These are phyloP conservation scores for Stegodyphus mimosarum DNA, from an alignment of 1,140 invertebrate genomes.

Conservation along the genomic window DNA sequence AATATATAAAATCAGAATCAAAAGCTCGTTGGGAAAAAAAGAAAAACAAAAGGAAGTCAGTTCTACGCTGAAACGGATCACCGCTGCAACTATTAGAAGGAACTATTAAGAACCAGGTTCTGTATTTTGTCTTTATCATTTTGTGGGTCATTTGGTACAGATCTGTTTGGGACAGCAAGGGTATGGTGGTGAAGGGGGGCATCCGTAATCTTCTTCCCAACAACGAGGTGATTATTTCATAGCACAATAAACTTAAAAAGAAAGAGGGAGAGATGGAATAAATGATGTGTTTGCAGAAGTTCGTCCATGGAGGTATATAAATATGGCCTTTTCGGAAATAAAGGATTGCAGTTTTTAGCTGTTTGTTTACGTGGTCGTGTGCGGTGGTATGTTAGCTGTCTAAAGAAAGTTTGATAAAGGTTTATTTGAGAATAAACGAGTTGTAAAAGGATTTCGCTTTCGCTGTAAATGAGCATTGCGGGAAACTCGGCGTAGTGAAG, in stretches of 20 bases:
- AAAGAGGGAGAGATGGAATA: neutral
- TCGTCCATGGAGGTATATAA: constrained; percentile 3
- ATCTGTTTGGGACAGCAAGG: constrained; percentile 4
- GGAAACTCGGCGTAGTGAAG: no score
- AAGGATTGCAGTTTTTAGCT: constrained; percentile 19
- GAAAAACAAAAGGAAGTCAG: no score
- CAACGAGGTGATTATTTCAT: constrained; percentile 32
- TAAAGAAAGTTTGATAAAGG: constrained; percentile 26
- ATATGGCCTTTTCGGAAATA: constrained; percentile 2
- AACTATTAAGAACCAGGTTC: neutral
- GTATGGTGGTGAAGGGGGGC: neutral
- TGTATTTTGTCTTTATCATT: constrained; percentile 38
- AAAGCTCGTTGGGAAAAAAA: no score
- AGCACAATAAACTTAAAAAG: constrained; percentile 4
- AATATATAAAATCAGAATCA: no score
- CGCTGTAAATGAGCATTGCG: neutral
- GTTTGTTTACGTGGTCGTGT: neutral
- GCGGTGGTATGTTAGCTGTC: constrained; percentile 1
- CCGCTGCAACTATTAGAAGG: no score
- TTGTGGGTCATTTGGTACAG: constrained; percentile 14
- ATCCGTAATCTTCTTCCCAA: neutral
- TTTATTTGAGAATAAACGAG: constrained; percentile 22
- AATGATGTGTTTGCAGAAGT: constrained; percentile 22
- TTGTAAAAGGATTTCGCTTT: neutral
- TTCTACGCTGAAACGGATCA: no score